A percentile compares a stretch with the other conserved stretches of the same genome.
These are phyloP conservation scores for Nineta flava DNA, from an alignment of 2,888 invertebrate species.

Conservation along the genomic window DNA sequence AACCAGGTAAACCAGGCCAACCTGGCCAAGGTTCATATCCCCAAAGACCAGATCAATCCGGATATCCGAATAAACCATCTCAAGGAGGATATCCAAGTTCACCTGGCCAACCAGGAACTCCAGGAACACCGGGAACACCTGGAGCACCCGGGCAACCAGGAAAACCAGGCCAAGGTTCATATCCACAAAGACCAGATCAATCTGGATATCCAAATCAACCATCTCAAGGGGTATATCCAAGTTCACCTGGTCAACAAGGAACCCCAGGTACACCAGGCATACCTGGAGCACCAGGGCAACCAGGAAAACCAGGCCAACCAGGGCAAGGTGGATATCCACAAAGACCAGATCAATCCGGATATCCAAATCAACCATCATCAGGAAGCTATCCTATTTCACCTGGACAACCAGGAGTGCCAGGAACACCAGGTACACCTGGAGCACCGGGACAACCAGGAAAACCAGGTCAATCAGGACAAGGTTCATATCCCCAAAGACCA, in stretches of 20 bases:
- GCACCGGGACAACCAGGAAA: background rate
- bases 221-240: background rate
- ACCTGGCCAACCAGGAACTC: conserved; percentile 18
- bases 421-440: conserved; percentile 6
- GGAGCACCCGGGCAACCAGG: conserved; percentile 3
- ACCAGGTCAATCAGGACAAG: background rate
- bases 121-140: conserved; percentile 14
- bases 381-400: too few relatives aligned
- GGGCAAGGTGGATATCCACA: conserved; percentile 11
- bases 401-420: conserved; percentile 7
- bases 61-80: too few relatives aligned
- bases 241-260: conserved; percentile 13
- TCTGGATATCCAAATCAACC: too few relatives aligned
- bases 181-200: too few relatives aligned
- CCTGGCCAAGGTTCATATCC: background rate
- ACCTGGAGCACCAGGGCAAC: conserved; percentile 13
- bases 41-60: too few relatives aligned
- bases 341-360: too few relatives aligned
- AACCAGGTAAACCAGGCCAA: background rate
- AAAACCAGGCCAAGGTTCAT: conserved; percentile 7
- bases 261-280: conserved; percentile 16
- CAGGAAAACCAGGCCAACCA: conserved; percentile 17
- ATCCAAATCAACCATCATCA: conserved; percentile 13
- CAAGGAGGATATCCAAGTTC: too few relatives aligned
- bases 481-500: too few relatives aligned